Percentiles rank a stretch among this genome's conserved stretches.
Evolutionary conservation across 2,797 vertebrate genomes (phyloP).

Genomic region (Bovichtus diacanthus): DNA sequence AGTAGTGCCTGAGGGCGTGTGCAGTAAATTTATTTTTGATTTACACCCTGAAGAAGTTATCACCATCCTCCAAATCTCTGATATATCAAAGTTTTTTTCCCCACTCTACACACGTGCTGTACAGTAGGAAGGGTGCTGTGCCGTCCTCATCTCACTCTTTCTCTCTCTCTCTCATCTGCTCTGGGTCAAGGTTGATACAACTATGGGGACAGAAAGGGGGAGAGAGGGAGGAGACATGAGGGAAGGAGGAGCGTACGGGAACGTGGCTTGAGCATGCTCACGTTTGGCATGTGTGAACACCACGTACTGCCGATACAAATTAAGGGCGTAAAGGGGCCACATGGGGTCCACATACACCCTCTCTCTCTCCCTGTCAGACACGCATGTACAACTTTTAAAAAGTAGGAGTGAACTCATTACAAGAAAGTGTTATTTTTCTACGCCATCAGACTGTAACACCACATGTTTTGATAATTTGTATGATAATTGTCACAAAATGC

Average conservation of each 20-base stretch:
- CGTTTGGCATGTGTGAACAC: constrained; percentile 46
- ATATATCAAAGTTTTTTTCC: background rate
- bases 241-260: constrained; percentile 10
- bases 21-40: background rate
- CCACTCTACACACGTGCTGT: background rate
- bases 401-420: background rate
- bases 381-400: constrained; percentile 8
- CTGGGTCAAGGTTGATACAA: constrained; percentile 54
- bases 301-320: constrained; percentile 49
- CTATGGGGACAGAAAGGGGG: constrained; percentile 10
- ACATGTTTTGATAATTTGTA: constrained; percentile 11
- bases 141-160: background rate
- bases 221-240: constrained; percentile 21
- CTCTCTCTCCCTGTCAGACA: background rate
- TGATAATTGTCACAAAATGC: background rate
- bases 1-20: background rate
- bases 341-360: background rate
- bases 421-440: background rate
- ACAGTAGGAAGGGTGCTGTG: background rate
- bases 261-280: background rate
- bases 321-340: background rate
- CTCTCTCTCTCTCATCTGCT: background rate
- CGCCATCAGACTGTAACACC: background rate
- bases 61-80: constrained; percentile 3
- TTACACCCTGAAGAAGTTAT: constrained; percentile 11